phyloP scores from a whole-genome alignment of 2,113 vertebrate species.

The Phaethornis superciliosus region DNA sequence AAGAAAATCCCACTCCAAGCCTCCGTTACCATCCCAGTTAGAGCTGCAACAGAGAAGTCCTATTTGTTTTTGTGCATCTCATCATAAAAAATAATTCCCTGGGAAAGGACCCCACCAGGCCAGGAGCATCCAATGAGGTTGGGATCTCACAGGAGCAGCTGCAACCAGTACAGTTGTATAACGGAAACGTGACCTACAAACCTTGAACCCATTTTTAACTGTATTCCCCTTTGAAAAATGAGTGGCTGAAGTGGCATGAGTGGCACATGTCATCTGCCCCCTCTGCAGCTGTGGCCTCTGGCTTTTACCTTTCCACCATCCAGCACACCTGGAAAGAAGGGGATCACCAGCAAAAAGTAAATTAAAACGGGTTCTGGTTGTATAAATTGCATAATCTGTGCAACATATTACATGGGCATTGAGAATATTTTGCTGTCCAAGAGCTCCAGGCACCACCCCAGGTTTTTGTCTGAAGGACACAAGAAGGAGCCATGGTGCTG shows the following conservation, averaged over 20 bases:
- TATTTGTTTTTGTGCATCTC: neutral
- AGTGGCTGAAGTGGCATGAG: rapidly evolving
- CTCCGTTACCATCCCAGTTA: neutral
- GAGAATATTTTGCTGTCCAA: neutral
- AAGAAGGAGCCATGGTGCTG: neutral
- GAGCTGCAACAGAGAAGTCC: neutral
- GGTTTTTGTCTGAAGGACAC: neutral
- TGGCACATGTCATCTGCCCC: neutral
- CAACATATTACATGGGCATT: rapidly evolving
- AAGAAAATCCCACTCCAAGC: neutral
- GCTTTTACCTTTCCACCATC: neutral
- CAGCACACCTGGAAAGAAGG: neutral
- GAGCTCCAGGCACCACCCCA: neutral
- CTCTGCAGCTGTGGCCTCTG: neutral
- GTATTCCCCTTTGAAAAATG: neutral
- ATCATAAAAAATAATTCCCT: neutral
- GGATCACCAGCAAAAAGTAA: neutral
- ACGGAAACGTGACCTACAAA: slow-evolving; percentile 46
- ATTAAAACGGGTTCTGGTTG: neutral
- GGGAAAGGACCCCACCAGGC: neutral
- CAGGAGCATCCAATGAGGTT: neutral
- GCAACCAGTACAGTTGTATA: neutral
- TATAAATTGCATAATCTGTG: neutral
- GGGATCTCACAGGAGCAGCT: neutral
- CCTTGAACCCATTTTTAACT: neutral